Evolutionary conservation across 2,113 vertebrate species (phyloP).

Genomic region (Neogale vison): DNA sequence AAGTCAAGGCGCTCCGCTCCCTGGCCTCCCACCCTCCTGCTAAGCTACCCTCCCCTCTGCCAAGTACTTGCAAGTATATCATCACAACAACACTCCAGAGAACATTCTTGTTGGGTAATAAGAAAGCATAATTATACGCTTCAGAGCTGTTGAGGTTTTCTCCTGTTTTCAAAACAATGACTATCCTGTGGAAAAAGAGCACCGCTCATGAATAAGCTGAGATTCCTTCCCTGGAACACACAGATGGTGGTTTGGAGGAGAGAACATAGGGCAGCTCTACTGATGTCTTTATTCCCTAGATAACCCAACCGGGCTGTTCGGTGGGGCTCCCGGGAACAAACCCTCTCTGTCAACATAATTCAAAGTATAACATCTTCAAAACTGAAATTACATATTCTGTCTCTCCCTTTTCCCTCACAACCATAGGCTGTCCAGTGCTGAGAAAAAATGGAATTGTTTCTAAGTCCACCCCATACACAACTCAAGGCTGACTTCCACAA

Average conservation of each 20-base stretch:
- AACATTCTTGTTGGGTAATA: conserved; percentile 60
- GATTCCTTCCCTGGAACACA: conserved; percentile 21
- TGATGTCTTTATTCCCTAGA: neutral
- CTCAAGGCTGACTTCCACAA: neutral
- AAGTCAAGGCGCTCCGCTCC: neutral
- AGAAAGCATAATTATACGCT: conserved; percentile 67
- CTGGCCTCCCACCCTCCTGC: neutral
- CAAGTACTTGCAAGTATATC: neutral
- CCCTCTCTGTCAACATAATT: neutral
- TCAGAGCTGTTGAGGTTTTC: conserved; percentile 63
- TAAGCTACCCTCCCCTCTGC: neutral
- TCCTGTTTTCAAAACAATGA: conserved; percentile 67
- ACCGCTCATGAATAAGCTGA: neutral
- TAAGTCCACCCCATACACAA: neutral
- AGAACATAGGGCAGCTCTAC: neutral
- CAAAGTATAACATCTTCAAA: neutral
- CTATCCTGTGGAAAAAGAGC: conserved; percentile 56
- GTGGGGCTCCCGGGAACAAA: neutral
- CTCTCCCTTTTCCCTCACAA: too few species aligned
- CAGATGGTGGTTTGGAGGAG: conserved; percentile 37
- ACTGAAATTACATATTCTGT: neutral
- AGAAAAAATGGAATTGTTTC: neutral
- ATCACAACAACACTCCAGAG: neutral
- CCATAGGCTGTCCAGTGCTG: neutral
- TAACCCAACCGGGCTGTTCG: neutral